Percentiles rank a stretch among this genome's conserved stretches.
These are phyloP conservation scores for Tragelaphus strepsiceros DNA, from an alignment of 2,113 vertebrate genomes.

Conservation along the genomic window DNA sequence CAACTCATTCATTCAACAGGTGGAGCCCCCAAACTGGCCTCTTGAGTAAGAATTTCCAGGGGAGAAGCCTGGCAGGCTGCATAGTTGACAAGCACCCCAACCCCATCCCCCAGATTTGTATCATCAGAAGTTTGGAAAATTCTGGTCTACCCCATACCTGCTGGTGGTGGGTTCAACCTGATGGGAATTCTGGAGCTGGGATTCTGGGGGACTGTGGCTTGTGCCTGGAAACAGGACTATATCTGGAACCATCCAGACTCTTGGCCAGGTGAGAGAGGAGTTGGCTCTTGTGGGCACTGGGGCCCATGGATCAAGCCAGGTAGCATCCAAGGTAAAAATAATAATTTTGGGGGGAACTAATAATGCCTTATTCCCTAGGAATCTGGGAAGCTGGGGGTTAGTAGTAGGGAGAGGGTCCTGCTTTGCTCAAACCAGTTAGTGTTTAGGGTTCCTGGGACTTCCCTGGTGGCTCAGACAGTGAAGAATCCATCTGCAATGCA, in stretches of 20 bases:
- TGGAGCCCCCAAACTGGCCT: not conserved
- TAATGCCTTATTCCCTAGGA: no score
- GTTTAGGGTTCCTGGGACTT: not conserved
- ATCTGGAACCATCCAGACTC: not conserved
- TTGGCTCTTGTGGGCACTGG: not conserved
- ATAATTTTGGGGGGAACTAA: not conserved
- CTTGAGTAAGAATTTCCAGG: not conserved
- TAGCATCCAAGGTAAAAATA: not conserved
- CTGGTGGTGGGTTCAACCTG: not conserved
- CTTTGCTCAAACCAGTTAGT: not conserved
- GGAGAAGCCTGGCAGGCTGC: not conserved
- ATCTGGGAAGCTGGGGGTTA: not conserved
- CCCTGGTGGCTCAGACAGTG: not conserved
- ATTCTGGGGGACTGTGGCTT: not conserved
- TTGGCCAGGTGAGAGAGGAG: not conserved
- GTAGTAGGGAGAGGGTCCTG: not conserved
- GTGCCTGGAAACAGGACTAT: not conserved
- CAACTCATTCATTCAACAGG: not conserved
- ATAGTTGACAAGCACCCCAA: accelerated
- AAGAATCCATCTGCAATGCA: not conserved
- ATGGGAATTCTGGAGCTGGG: not conserved
- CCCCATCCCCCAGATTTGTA: not conserved
- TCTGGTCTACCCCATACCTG: not conserved
- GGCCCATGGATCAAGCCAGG: not conserved
- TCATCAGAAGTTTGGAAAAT: not conserved